Percentiles rank a stretch among this genome's conserved stretches.
Conservation (phyloP, 1,140 invertebrate species). For the Steinernema feltiae region DNA sequence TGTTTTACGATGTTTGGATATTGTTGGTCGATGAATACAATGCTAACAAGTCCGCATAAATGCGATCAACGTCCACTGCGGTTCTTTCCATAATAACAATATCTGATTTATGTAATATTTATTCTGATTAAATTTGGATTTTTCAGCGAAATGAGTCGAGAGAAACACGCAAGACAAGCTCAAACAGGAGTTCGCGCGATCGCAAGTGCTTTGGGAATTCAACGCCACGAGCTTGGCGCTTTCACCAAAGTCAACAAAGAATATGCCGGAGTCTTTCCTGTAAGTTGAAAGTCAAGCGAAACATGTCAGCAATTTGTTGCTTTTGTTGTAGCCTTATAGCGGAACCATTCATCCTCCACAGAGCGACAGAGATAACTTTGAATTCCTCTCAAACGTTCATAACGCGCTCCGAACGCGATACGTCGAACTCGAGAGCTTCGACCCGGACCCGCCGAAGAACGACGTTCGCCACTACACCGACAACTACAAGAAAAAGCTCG, state of each 20-base stretch:
- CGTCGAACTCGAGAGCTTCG: conserved; percentile 24
- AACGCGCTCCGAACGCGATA: background rate
- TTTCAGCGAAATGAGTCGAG: conserved; percentile 18
- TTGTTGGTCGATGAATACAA: conserved; percentile 14
- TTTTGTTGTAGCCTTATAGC: background rate
- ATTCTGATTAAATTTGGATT: conserved; percentile 11
- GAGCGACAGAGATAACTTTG: background rate
- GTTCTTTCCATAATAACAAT: no score
- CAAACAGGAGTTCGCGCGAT: conserved; percentile 38
- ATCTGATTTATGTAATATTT: no score
- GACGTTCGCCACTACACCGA: background rate
- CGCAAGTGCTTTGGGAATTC: conserved; percentile 41
- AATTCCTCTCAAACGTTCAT: conserved; percentile 14
- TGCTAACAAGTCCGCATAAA: background rate
- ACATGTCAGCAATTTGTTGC: conserved; percentile 18
- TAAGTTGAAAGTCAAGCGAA: conserved; percentile 28
- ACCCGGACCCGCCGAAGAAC: conserved; percentile 11
- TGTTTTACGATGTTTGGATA: background rate
- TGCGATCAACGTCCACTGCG: background rate
- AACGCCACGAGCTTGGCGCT: conserved; percentile 39
- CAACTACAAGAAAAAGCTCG: background rate
- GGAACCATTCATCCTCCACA: conserved; percentile 11
- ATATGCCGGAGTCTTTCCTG: conserved; percentile 41
- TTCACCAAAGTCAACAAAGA: conserved; percentile 39
- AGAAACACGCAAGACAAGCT: background rate